Percentiles rank a stretch among this genome's conserved stretches.
These are phyloP conservation scores for Hucho hucho DNA, from an alignment of 2,113 vertebrate genomes.

Conservation along the genomic window DNA sequence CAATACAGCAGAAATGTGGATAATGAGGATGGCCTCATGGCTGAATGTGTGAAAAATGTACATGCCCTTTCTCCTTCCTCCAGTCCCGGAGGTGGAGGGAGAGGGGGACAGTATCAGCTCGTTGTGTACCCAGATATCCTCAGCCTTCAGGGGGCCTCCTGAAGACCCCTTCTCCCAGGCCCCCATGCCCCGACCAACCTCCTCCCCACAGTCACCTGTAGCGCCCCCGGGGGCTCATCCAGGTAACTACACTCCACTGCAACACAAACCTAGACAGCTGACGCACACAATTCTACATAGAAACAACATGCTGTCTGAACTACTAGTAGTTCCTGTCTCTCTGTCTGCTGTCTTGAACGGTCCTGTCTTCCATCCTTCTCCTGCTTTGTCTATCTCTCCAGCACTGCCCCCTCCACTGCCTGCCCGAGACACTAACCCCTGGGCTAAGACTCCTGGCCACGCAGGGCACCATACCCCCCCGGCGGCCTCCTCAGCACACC, in stretches of 20 bases:
- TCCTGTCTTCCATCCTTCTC: conserved; percentile 83
- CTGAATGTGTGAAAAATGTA: too few relatives aligned
- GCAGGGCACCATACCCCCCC: too few relatives aligned
- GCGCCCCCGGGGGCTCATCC: conserved; percentile 63
- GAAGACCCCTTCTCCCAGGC: conserved; percentile 95
- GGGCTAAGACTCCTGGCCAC: conserved; percentile 83
- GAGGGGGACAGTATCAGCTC: conserved; percentile 95
- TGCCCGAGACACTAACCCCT: conserved; percentile 96
- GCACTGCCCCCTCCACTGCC: conserved; percentile 85
- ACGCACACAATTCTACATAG: too few relatives aligned
- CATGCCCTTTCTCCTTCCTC: not conserved
- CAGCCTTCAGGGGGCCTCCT: conserved; percentile 86
- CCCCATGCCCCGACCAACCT: conserved; percentile 83
- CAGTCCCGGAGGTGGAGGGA: conserved; percentile 91
- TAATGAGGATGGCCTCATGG: too few relatives aligned
- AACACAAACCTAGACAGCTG: not conserved
- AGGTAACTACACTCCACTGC: conserved; percentile 50
- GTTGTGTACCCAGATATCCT: conserved; percentile 95
- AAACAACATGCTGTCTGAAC: too few relatives aligned
- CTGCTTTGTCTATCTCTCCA: conserved; percentile 69
- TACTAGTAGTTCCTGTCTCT: conserved; percentile 39
- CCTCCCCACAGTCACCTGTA: conserved; percentile 88
- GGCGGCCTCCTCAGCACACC: not conserved
- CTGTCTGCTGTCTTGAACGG: conserved; percentile 90
- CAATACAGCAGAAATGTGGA: too few relatives aligned